A percentile compares a stretch with the other conserved stretches of the same genome.
phyloP scores from a whole-genome alignment of 2,888 invertebrate genomes.

The Heteropelma amictum region DNA sequence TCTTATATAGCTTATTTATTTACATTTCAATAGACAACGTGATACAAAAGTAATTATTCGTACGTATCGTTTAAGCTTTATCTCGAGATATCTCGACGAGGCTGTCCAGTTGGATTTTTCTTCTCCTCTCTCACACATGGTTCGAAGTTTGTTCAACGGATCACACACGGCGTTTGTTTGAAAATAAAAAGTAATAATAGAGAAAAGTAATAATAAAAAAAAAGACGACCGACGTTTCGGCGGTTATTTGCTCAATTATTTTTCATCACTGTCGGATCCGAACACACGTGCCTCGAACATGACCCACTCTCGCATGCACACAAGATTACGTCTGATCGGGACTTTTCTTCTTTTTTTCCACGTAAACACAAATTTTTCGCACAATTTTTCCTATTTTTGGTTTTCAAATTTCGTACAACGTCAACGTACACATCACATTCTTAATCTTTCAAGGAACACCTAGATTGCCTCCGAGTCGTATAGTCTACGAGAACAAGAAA shows the following conservation, averaged over 20 bases:
- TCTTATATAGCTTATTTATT: constrained; percentile 29
- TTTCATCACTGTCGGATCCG: neutral
- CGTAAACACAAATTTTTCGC: no score
- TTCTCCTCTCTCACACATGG: neutral
- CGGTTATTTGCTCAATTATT: no score
- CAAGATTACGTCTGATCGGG: neutral
- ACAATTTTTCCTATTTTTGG: no score
- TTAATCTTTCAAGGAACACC: no score
- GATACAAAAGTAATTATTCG: constrained; percentile 47
- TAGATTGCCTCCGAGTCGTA: no score
- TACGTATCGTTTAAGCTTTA: constrained; percentile 26
- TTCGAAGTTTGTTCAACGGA: constrained; percentile 1
- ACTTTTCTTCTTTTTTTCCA: neutral
- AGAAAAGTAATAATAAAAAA: neutral
- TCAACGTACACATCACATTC: no score
- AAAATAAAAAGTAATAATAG: constrained; percentile 15
- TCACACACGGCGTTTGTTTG: constrained; percentile 2
- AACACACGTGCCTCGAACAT: no score
- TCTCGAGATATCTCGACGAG: constrained; percentile 18
- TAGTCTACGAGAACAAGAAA: no score
- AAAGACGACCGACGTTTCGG: neutral
- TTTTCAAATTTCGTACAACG: no score
- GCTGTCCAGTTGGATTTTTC: neutral
- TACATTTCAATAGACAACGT: constrained; percentile 6
- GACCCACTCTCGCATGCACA: no score